These are phyloP conservation scores for Axis porcinus DNA, from an alignment of 2,113 vertebrate genomes.

Conservation along the genomic window DNA sequence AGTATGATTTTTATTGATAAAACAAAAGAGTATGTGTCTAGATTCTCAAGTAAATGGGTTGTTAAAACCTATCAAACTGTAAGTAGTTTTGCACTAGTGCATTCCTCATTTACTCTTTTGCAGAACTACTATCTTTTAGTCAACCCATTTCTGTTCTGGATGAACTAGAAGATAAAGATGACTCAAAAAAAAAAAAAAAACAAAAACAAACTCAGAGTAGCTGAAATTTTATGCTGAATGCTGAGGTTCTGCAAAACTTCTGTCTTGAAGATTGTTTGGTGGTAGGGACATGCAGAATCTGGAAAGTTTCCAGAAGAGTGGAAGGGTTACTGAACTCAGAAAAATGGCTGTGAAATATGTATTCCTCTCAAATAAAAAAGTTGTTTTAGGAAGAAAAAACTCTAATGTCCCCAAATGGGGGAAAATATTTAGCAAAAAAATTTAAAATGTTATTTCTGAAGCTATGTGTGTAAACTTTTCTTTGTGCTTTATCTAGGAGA, in stretches of 20 bases:
- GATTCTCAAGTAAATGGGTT: neutral
- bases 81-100: neutral
- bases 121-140: neutral
- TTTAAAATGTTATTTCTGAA: neutral
- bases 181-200: neutral
- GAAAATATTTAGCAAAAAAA: neutral
- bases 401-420: neutral
- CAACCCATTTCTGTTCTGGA: neutral
- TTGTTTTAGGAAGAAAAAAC: neutral
- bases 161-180: neutral
- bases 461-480: neutral
- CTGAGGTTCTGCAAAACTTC: neutral
- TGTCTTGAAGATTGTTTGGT: neutral
- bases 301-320: neutral
- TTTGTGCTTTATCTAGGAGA: neutral
- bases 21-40: neutral
- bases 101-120: neutral
- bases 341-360: neutral
- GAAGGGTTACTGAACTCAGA: neutral
- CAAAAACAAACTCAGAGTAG: neutral
- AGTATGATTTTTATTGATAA: neutral
- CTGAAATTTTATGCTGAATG: neutral
- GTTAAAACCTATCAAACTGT: neutral
- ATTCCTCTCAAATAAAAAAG: neutral
- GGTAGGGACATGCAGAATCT: neutral